Conservation (phyloP, 2,113 vertebrate genomes). For the Eublepharis macularius region DNA sequence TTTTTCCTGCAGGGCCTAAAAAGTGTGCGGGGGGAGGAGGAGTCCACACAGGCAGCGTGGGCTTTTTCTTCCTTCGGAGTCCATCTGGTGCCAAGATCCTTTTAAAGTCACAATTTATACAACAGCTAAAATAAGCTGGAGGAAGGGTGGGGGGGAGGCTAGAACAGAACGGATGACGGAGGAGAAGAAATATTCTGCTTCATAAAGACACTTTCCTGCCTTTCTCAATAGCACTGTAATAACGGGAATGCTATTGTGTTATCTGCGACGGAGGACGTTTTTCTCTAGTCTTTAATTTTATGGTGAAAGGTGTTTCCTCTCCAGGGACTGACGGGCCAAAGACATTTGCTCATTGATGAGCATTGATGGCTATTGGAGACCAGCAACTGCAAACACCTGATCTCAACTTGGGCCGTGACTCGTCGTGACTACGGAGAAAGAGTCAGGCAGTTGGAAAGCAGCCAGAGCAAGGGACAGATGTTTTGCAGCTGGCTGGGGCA, state of each 20-base stretch:
- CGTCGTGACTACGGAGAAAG: too few relatives aligned
- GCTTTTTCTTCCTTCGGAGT: neutral
- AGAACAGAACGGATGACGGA: neutral
- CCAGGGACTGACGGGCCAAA: neutral
- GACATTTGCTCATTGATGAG: neutral
- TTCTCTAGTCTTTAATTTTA: neutral
- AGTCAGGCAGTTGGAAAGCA: neutral
- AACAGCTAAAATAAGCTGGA: neutral
- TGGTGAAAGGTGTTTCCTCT: neutral
- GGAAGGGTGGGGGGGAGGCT: neutral
- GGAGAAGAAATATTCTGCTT: neutral
- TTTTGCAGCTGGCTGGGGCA: too few relatives aligned
- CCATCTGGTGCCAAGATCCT: neutral
- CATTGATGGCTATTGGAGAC: neutral
- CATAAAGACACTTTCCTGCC: neutral
- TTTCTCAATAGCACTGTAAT: neutral
- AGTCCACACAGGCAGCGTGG: accelerated
- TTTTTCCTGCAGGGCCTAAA: too few relatives aligned
- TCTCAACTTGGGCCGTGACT: neutral
- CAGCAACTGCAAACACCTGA: too few relatives aligned
- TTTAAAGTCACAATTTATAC: neutral
- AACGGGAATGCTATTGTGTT: neutral
- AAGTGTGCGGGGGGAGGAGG: neutral
- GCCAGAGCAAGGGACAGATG: neutral
- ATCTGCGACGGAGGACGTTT: neutral